phyloP scores from a whole-genome alignment of 2,797 vertebrate genomes.

The Acestrorhynchus altus region DNA sequence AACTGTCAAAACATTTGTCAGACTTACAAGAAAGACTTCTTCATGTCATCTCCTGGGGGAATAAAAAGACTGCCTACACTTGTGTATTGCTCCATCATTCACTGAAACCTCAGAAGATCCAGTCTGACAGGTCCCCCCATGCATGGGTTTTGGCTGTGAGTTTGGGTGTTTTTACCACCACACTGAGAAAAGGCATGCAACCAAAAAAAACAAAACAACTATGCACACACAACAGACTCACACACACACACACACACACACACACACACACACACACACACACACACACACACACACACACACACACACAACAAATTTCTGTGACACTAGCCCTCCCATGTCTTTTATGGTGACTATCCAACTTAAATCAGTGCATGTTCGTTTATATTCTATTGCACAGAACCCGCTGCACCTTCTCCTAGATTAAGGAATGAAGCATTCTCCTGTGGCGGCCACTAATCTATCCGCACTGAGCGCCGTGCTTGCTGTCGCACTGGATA shows the following conservation, averaged over 20 bases:
- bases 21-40: neutral
- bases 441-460: neutral
- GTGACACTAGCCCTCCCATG: slow-evolving; percentile 6
- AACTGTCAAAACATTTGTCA: neutral
- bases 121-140: neutral
- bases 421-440: slow-evolving; percentile 13
- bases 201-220: too few relatives aligned
- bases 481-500: slow-evolving; percentile 9
- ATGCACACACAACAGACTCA: slow-evolving; percentile 7
- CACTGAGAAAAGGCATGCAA: neutral
- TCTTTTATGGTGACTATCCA: slow-evolving; percentile 4
- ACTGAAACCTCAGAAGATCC: neutral
- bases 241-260: slow-evolving; percentile 4
- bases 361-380: slow-evolving; percentile 31
- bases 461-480: neutral
- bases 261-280: slow-evolving; percentile 14
- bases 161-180: neutral
- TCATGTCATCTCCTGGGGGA: neutral
- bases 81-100: slow-evolving; percentile 7
- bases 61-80: slow-evolving; percentile 7
- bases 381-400: slow-evolving; percentile 29
- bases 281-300: neutral
- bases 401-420: slow-evolving; percentile 48
- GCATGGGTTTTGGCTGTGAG: slow-evolving; percentile 16
- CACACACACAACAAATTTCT: neutral